phyloP scores from a whole-genome alignment of 2,797 vertebrate species.

The Zonotrichia albicollis region DNA sequence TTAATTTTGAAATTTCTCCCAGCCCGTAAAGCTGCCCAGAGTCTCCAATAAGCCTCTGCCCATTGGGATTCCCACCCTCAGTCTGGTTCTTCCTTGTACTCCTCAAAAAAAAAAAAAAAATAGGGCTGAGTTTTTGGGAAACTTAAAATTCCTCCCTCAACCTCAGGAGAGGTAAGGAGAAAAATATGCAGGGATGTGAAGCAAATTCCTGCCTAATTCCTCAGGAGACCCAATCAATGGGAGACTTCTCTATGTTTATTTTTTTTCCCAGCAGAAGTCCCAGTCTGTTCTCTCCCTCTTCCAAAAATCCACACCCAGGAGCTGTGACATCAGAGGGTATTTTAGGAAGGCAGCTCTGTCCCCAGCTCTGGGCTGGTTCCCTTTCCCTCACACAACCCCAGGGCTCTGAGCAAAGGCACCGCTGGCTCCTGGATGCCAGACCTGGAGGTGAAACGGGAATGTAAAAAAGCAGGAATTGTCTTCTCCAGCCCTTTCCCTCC shows the following conservation, averaged over 20 bases:
- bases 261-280: constrained; percentile 40
- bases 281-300: neutral
- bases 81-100: neutral
- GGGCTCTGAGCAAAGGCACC: neutral
- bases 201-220: constrained; percentile 46
- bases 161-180: constrained; percentile 49
- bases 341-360: constrained; percentile 30
- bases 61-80: neutral
- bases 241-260: constrained; percentile 40
- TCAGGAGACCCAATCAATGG: neutral
- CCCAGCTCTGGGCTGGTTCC: constrained; percentile 14
- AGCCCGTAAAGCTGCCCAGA: neutral
- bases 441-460: constrained; percentile 36
- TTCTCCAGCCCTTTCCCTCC: constrained; percentile 63
- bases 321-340: constrained; percentile 58
- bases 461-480: constrained; percentile 58
- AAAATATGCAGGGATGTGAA: constrained; percentile 31
- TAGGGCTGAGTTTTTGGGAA: neutral
- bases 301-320: constrained; percentile 49
- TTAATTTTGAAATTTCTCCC: neutral
- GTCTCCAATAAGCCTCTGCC: neutral
- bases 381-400: constrained; percentile 41
- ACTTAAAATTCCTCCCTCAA: constrained; percentile 14
- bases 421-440: constrained; percentile 46
- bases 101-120: neutral